These are phyloP conservation scores for Chrysolina haemoptera DNA, from an alignment of 2,888 invertebrate genomes.

Conservation along the genomic window DNA sequence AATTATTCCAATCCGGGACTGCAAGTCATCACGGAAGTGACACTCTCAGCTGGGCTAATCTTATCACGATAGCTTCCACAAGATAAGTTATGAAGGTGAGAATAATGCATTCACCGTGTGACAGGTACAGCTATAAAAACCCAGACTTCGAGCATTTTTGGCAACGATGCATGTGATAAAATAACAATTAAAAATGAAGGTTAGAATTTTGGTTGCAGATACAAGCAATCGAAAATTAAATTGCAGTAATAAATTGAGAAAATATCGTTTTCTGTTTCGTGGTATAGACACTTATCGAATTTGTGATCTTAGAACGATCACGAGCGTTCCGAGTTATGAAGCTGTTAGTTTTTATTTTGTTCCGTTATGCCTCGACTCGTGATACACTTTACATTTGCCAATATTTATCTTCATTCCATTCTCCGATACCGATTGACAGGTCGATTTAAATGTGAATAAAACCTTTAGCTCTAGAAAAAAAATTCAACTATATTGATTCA, in stretches of 20 bases:
- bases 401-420: constrained; percentile 21
- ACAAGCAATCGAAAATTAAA: neutral
- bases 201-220: too few relatives aligned
- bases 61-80: too few relatives aligned
- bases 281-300: constrained; percentile 1
- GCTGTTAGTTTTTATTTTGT: constrained; percentile 20
- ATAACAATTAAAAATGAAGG: too few relatives aligned
- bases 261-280: neutral
- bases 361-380: constrained; percentile 17
- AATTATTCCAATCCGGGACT: too few relatives aligned
- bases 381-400: constrained; percentile 14
- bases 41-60: too few relatives aligned
- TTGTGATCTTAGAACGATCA: constrained; percentile 11
- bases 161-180: too few relatives aligned
- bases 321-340: constrained; percentile 17
- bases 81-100: too few relatives aligned
- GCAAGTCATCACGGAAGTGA: too few relatives aligned
- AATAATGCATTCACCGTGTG: too few relatives aligned
- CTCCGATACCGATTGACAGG: constrained; percentile 16
- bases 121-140: too few relatives aligned
- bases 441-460: neutral
- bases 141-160: too few relatives aligned
- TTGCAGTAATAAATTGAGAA: neutral
- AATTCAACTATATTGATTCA: neutral
- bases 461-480: neutral